A percentile compares a stretch with the other conserved stretches of the same genome.
phyloP scores from a whole-genome alignment of 2,888 invertebrate species.

The Drosophila flavopinicola region DNA sequence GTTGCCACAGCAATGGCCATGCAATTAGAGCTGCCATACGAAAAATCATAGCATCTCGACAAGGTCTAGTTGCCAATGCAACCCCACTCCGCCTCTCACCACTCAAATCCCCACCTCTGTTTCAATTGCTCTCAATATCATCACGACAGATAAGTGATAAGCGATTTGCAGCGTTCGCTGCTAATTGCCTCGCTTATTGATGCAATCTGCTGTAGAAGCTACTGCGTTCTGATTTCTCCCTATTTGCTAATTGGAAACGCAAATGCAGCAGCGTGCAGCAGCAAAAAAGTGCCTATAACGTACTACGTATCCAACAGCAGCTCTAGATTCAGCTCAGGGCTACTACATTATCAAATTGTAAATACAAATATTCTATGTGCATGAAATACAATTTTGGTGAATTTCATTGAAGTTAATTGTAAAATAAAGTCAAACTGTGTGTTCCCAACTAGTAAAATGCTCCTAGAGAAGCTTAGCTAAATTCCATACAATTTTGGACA shows the following conservation, averaged over 20 bases:
- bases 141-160: conserved; percentile 29
- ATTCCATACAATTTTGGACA: too few species aligned
- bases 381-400: neutral
- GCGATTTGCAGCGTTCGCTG: conserved; percentile 20
- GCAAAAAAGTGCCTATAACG: conserved; percentile 2
- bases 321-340: neutral
- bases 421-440: too few species aligned
- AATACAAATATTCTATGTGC: neutral
- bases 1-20: conserved; percentile 34
- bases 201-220: conserved; percentile 43
- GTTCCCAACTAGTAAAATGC: too few species aligned
- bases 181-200: conserved; percentile 57
- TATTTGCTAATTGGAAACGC: conserved; percentile 49
- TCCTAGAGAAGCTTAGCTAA: too few species aligned
- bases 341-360: conserved; percentile 4
- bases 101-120: neutral
- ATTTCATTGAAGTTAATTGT: too few species aligned
- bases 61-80: conserved; percentile 16
- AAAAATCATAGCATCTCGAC: conserved; percentile 20
- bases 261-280: conserved; percentile 14
- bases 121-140: conserved; percentile 1
- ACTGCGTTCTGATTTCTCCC: conserved; percentile 32
- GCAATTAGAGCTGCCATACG: conserved; percentile 38
- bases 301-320: neutral
- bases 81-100: neutral